Evolutionary conservation across 1,140 invertebrate species (phyloP).

Genomic region (Apis dorsata): DNA sequence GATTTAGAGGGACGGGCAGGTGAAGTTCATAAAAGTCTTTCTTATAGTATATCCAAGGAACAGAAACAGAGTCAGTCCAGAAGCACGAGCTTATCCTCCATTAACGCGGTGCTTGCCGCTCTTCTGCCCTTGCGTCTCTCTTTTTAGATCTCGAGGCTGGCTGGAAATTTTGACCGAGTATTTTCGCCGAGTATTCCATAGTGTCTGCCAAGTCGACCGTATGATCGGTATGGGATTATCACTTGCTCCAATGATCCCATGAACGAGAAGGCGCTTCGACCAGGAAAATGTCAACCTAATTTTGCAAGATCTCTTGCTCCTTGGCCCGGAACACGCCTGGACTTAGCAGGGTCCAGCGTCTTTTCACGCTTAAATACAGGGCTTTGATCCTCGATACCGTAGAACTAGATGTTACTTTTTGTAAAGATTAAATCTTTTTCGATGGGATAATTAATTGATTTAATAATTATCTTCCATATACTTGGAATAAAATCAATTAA

Average conservation of each 20-base stretch:
- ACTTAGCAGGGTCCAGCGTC: constrained; percentile 27
- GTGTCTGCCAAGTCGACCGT: constrained; percentile 63
- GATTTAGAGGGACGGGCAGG: constrained; percentile 29
- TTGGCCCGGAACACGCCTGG: neutral
- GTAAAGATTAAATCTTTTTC: neutral
- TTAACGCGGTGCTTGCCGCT: constrained; percentile 61
- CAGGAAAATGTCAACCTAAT: constrained; percentile 71
- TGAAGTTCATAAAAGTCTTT: constrained; percentile 38
- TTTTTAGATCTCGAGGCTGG: constrained; percentile 45
- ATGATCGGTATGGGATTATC: constrained; percentile 69
- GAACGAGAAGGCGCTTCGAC: constrained; percentile 59
- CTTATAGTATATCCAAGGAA: constrained; percentile 7
- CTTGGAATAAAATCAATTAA: too few species aligned
- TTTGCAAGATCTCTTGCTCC: constrained; percentile 57
- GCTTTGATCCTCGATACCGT: neutral
- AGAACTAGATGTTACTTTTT: neutral
- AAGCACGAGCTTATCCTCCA: constrained; percentile 68
- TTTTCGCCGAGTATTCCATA: constrained; percentile 34
- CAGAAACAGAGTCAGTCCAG: constrained; percentile 60
- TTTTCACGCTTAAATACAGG: neutral
- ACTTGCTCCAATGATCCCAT: constrained; percentile 52
- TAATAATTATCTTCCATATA: too few species aligned
- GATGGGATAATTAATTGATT: too few species aligned
- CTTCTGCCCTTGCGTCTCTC: constrained; percentile 28
- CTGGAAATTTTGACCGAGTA: constrained; percentile 29